Evolutionary conservation across 2,797 vertebrate species (phyloP), one percentile per base, ranked within the genome.

Genomic region (Sebastolobus alascanus): DNA sequence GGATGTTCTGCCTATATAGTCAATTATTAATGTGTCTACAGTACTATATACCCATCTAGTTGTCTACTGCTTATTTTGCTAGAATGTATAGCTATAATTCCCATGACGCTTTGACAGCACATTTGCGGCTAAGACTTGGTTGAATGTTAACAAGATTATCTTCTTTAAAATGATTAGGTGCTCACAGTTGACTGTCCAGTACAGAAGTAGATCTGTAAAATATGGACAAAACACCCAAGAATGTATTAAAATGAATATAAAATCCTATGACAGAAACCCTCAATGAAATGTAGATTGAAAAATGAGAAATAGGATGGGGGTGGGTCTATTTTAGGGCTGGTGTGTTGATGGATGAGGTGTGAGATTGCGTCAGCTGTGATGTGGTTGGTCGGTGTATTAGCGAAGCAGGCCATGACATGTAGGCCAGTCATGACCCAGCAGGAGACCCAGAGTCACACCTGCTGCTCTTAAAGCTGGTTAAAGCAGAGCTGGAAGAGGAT

Each of bases 401-500:
- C 1, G 5, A 2, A 13, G 20, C 50, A 20, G 35, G 78, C 1
- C 27, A 25, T 5, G 20, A 22, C 18, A 31, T 18, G 52, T 10
- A 43, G 54, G 40, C n/a, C 55, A 54, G 58, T 11, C 8, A 14
- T 13, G 70, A 61, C 14, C n/a, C 27, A 25, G 66, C 27, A 68
- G 55, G 59, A n/a, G 29, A 9, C 14, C 25, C 16, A 0, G 12
- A 72, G 68, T 70, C 38, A 31, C 31, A 60, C 22, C 29, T 22
- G 43, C 59, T 31, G 69, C 37, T 22, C 56, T 22, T 66, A 52
- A 55, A 73, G 52, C 59, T 20, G 43, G 29, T 55, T 70, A 61
- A n/a, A 66, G 33, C 27, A 20, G n/a, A 46, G 40, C 27, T 16
- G 55, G 29, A 56, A 52, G 37, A 75, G 58, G 77, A 71, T 37